Conservation (phyloP, 37 sponge, comb jelly and placozoan species). For the Agelas oroides region DNA sequence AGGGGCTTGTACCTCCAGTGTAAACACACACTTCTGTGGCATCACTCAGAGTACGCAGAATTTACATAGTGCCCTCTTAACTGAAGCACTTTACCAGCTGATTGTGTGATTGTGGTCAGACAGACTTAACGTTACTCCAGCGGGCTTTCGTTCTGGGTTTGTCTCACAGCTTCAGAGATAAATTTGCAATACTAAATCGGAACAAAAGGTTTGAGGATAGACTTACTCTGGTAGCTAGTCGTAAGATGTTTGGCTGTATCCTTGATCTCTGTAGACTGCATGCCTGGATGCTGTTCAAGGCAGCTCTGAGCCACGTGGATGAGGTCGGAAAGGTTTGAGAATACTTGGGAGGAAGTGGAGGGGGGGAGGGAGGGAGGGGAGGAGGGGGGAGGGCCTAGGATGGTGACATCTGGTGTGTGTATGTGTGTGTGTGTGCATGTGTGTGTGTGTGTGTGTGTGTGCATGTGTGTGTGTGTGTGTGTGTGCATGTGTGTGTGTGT, state of each 20-base stretch:
- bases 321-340: constrained; percentile 14
- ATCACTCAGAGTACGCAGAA: no score
- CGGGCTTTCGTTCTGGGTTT: no score
- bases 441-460: neutral
- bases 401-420: neutral
- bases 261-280: constrained; percentile 54
- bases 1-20: no score
- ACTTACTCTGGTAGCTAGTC: constrained; percentile 22
- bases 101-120: neutral
- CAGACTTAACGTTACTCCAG: no score
- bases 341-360: neutral
- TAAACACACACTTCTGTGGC: no score
- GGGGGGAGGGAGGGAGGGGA: constrained; percentile 6
- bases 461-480: neutral
- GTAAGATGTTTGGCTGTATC: constrained; percentile 11
- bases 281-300: constrained; percentile 21
- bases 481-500: no score
- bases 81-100: neutral
- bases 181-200: no score
- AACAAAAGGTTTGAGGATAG: neutral
- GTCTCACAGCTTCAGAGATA: no score
- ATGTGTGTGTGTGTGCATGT: neutral
- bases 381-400: constrained; percentile 9
- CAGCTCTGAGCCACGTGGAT: constrained; percentile 31
- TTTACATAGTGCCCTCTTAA: no score